These are phyloP conservation scores for Microctenopoma stevenorrisi DNA, from an alignment of 2,797 vertebrate species.

Conservation along the genomic window DNA sequence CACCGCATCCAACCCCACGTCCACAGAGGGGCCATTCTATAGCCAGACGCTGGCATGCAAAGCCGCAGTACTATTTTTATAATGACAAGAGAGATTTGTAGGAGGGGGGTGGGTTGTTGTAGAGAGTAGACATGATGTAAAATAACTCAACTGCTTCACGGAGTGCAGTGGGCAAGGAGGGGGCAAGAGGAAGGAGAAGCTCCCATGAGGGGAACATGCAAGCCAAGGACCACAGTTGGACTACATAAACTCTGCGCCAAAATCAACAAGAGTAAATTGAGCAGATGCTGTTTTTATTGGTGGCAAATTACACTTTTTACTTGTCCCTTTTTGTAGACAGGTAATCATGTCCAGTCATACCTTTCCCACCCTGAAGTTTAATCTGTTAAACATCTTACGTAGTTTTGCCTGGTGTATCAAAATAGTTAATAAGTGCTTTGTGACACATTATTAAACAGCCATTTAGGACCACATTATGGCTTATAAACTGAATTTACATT, in stretches of 20 bases:
- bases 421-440: not conserved
- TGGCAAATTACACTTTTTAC: slow-evolving; percentile 65
- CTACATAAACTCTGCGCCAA: slow-evolving; percentile 71
- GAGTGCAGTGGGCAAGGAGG: slow-evolving; percentile 48
- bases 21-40: slow-evolving; percentile 72
- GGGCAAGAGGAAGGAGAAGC: slow-evolving; percentile 58
- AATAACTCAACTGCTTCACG: slow-evolving; percentile 79
- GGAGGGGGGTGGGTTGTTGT: slow-evolving; percentile 52
- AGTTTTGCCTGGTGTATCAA: not conserved
- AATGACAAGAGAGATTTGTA: slow-evolving; percentile 76
- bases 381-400: slow-evolving; percentile 1
- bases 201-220: slow-evolving; percentile 60
- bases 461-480: not conserved
- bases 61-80: slow-evolving; percentile 73
- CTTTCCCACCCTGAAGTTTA: slow-evolving; percentile 19
- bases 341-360: slow-evolving; percentile 26
- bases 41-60: slow-evolving; percentile 66
- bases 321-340: slow-evolving; percentile 59
- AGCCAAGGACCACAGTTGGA: slow-evolving; percentile 60
- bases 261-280: slow-evolving; percentile 64
- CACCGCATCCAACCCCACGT: slow-evolving; percentile 22
- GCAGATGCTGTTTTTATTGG: slow-evolving; percentile 62
- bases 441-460: not conserved
- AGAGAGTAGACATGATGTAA: slow-evolving; percentile 78
- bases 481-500: not conserved